phyloP scores from a whole-genome alignment of 2,113 vertebrate species.

The Lepisosteus osseus region DNA sequence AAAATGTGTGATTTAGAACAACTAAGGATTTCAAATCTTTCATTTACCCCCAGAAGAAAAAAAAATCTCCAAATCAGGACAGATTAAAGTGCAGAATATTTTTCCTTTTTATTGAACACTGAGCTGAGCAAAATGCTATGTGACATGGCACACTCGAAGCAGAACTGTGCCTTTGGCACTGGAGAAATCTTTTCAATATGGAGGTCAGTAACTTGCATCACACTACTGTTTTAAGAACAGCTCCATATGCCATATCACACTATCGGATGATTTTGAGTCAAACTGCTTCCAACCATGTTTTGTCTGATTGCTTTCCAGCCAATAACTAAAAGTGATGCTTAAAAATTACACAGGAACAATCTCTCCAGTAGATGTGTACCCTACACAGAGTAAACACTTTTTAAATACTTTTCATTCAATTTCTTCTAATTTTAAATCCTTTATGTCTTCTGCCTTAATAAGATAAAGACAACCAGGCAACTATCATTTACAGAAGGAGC shows the following conservation, averaged over 20 bases:
- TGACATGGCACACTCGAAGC: slow-evolving; percentile 31
- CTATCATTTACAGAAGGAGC: no score
- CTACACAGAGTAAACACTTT: no score
- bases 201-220: slow-evolving; percentile 20
- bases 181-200: slow-evolving; percentile 32
- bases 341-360: not conserved
- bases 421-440: no score
- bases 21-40: no score
- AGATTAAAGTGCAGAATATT: not conserved
- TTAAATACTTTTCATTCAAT: no score
- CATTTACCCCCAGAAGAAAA: no score
- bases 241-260: slow-evolving; percentile 20
- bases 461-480: no score
- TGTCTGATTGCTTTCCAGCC: not conserved
- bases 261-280: not conserved
- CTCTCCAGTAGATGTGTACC: no score
- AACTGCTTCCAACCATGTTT: not conserved
- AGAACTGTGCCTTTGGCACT: slow-evolving; percentile 22
- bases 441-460: no score
- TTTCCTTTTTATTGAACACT: slow-evolving; percentile 14
- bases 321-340: not conserved
- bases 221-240: slow-evolving; percentile 25
- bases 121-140: slow-evolving; percentile 23
- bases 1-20: no score
- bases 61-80: not conserved